phyloP scores from a whole-genome alignment of 2,888 invertebrate genomes.

The Synergus japonicus region DNA sequence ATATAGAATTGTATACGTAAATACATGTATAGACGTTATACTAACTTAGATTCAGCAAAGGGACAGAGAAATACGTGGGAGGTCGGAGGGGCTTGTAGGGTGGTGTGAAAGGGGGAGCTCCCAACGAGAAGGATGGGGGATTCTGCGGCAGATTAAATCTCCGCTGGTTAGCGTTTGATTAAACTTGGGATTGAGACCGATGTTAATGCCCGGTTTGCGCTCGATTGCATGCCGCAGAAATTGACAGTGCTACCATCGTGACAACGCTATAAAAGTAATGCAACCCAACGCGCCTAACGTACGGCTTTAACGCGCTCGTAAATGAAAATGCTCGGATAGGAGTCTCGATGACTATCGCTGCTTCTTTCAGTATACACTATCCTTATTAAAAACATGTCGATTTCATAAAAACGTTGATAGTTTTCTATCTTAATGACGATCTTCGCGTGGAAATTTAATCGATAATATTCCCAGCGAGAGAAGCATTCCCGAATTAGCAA shows the following conservation, averaged over 20 bases:
- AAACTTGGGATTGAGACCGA: slow-evolving; percentile 75
- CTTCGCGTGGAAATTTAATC: slow-evolving; percentile 29
- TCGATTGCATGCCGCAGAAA: slow-evolving; percentile 68
- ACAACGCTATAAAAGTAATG: slow-evolving; percentile 40
- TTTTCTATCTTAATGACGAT: slow-evolving; percentile 35
- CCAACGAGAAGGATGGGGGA: slow-evolving; percentile 55
- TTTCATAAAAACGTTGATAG: slow-evolving; percentile 34
- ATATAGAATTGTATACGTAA: slow-evolving; percentile 10
- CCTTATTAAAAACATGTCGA: slow-evolving; percentile 38
- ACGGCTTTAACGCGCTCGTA: slow-evolving; percentile 25
- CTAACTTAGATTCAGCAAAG: slow-evolving; percentile 44
- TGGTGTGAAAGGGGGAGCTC: slow-evolving; percentile 51
- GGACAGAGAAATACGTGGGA: slow-evolving; percentile 48
- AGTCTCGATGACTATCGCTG: slow-evolving; percentile 24
- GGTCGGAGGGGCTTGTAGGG: slow-evolving; percentile 46
- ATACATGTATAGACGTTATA: slow-evolving; percentile 45
- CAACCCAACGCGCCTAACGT: slow-evolving; percentile 26
- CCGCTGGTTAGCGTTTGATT: slow-evolving; percentile 77
- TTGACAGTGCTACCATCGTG: slow-evolving; percentile 61
- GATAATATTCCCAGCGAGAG: slow-evolving; percentile 2
- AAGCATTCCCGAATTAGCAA: slow-evolving; percentile 11
- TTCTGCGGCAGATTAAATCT: slow-evolving; percentile 76
- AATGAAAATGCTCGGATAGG: slow-evolving; percentile 33
- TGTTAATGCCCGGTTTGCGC: slow-evolving; percentile 67
- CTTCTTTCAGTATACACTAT: slow-evolving; percentile 23